Percentiles rank a stretch among this genome's conserved stretches.
Evolutionary conservation across 2,888 invertebrate species (phyloP).

Genomic region (Andrena fulva): DNA sequence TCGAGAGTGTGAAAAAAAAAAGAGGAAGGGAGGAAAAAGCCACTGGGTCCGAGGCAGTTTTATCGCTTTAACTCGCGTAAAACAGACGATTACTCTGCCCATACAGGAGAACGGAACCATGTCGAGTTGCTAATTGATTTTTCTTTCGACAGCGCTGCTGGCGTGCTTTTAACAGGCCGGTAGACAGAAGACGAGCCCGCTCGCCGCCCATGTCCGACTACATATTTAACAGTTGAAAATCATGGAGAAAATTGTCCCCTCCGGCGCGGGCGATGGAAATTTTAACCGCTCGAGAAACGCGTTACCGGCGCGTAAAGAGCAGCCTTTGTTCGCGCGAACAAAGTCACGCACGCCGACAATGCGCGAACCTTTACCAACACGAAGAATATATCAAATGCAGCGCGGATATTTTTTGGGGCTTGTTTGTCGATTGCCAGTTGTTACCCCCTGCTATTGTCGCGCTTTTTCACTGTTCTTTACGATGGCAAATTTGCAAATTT

Average conservation of each 20-base stretch:
- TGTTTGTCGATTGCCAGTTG: not conserved
- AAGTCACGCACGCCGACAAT: not conserved
- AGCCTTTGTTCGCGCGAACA: not conserved
- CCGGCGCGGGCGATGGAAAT: not conserved
- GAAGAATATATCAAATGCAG: slow-evolving; percentile 15
- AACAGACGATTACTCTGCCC: slow-evolving; percentile 14
- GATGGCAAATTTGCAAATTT: not conserved
- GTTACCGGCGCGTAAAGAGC: slow-evolving; percentile 28
- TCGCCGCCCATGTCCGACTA: slow-evolving; percentile 32
- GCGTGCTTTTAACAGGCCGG: slow-evolving; percentile 34
- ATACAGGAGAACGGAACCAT: not conserved
- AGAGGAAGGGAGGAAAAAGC: no score
- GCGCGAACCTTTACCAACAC: not conserved
- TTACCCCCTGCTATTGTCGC: not conserved
- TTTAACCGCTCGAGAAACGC: slow-evolving; percentile 38
- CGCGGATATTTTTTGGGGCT: not conserved
- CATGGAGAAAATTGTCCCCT: slow-evolving; percentile 40
- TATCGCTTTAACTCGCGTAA: not conserved
- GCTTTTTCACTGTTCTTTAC: not conserved
- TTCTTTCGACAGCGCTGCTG: slow-evolving; percentile 27
- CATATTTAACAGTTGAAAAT: slow-evolving; percentile 17
- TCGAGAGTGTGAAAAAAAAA: not conserved
- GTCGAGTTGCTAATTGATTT: slow-evolving; percentile 55
- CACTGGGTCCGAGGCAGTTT: not conserved
- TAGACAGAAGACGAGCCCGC: slow-evolving; percentile 38